Conservation (phyloP, 2,888 invertebrate genomes). For the Drosophila seclusa region DNA sequence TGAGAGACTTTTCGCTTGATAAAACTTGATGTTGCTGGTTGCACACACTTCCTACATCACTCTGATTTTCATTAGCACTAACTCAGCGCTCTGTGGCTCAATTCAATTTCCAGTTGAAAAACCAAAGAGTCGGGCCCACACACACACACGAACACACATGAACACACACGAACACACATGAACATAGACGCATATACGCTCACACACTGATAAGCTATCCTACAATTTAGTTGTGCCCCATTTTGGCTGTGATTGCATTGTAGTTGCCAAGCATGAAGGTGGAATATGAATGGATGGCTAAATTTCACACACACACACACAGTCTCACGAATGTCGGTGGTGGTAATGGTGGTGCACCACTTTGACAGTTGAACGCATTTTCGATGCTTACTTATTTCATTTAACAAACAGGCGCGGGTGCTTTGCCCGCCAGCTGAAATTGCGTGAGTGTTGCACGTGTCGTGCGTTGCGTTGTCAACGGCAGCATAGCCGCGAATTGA, state of each 20-base stretch:
- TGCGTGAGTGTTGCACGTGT: slow-evolving; percentile 78
- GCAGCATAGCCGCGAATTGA: slow-evolving; percentile 46
- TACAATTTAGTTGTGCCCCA: slow-evolving; percentile 57
- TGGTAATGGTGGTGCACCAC: slow-evolving; percentile 38
- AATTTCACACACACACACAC: slow-evolving; percentile 5
- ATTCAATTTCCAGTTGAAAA: slow-evolving; percentile 51
- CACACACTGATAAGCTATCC: slow-evolving; percentile 55
- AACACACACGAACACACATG: slow-evolving; percentile 2
- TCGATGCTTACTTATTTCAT: slow-evolving; percentile 64
- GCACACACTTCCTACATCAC: not conserved
- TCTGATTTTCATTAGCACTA: slow-evolving; percentile 44
- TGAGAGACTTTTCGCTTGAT: slow-evolving; percentile 6
- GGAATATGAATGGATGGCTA: slow-evolving; percentile 19
- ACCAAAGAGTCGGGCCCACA: slow-evolving; percentile 15
- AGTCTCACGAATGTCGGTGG: not conserved
- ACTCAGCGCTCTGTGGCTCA: slow-evolving; percentile 18
- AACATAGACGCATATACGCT: slow-evolving; percentile 13
- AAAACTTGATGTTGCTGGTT: slow-evolving; percentile 6
- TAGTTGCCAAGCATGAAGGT: slow-evolving; percentile 60
- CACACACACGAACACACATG: not conserved
- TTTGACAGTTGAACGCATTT: slow-evolving; percentile 79
- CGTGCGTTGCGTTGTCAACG: slow-evolving; percentile 59
- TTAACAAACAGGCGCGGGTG: slow-evolving; percentile 37
- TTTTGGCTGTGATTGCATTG: slow-evolving; percentile 61
- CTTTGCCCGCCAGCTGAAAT: slow-evolving; percentile 37